phyloP scores from a whole-genome alignment of 2,888 invertebrate species.

The Nysson spinosus region DNA sequence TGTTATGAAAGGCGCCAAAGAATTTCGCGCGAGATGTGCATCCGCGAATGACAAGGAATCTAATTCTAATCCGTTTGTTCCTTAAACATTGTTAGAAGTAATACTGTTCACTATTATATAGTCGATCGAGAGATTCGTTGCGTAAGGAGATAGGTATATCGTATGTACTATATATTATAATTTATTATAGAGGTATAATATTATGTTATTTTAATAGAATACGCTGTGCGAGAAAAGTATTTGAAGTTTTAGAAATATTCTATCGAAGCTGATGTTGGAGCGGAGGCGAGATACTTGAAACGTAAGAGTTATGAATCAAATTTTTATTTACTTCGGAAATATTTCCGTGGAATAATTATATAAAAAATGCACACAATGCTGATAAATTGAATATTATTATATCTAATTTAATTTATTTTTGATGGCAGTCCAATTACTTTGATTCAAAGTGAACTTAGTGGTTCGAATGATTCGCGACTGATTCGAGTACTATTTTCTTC shows the following conservation, averaged over 20 bases:
- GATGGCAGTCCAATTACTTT: no score
- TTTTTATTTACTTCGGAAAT: no score
- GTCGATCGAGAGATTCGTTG: not conserved
- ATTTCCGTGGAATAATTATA: no score
- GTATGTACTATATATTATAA: not conserved
- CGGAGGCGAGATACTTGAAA: not conserved
- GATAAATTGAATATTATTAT: no score
- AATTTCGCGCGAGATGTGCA: not conserved
- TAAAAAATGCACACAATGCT: no score
- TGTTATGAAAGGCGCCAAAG: not conserved
- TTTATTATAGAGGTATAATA: not conserved
- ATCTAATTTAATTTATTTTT: no score
- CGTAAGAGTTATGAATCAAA: no score
- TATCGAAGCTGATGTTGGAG: not conserved
- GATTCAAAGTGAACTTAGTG: no score
- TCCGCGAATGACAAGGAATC: conserved; percentile 1
- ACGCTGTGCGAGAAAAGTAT: not conserved
- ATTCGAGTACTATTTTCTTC: no score
- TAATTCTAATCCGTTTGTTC: conserved; percentile 11
- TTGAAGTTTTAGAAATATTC: not conserved
- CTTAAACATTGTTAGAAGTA: conserved; percentile 6
- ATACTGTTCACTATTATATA: not conserved
- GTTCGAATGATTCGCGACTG: no score
- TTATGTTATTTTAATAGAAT: not conserved
- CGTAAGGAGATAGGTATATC: not conserved